Percentiles rank a stretch among this genome's conserved stretches.
These are phyloP conservation scores for Platalea minor DNA, from an alignment of 2,797 vertebrate species.

Conservation along the genomic window DNA sequence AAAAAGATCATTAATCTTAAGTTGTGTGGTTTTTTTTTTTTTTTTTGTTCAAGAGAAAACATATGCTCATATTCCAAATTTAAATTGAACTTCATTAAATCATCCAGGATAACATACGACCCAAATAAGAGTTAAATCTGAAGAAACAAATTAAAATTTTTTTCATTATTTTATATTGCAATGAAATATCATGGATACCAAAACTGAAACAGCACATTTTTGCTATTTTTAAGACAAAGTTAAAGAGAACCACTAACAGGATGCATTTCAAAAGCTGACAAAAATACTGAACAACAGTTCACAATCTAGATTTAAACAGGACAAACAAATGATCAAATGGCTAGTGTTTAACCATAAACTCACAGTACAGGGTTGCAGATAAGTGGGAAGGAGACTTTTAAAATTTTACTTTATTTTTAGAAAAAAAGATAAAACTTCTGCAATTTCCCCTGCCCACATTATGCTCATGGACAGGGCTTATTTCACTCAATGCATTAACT, in stretches of 20 bases:
- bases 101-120: rapidly evolving
- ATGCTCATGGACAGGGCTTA: not conserved
- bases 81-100: not conserved
- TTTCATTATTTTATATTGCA: not conserved
- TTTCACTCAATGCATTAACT: not conserved
- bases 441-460: not conserved
- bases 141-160: not conserved
- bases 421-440: not conserved
- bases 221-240: not conserved
- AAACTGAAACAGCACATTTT: not conserved
- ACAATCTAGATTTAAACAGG: not conserved
- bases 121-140: rapidly evolving
- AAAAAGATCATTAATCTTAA: not conserved
- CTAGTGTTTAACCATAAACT: not conserved
- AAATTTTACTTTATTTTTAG: not conserved
- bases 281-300: not conserved
- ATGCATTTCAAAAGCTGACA: not conserved
- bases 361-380: not conserved
- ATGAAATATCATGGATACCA: not conserved
- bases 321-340: not conserved
- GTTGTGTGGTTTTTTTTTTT: too few relatives aligned
- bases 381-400: not conserved
- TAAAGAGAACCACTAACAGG: not conserved
- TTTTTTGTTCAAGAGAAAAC: not conserved
- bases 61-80: not conserved